A percentile compares a stretch with the other conserved stretches of the same genome.
Evolutionary conservation across 1,140 invertebrate species (phyloP).

Genomic region (Panagrolaimus sp.): DNA sequence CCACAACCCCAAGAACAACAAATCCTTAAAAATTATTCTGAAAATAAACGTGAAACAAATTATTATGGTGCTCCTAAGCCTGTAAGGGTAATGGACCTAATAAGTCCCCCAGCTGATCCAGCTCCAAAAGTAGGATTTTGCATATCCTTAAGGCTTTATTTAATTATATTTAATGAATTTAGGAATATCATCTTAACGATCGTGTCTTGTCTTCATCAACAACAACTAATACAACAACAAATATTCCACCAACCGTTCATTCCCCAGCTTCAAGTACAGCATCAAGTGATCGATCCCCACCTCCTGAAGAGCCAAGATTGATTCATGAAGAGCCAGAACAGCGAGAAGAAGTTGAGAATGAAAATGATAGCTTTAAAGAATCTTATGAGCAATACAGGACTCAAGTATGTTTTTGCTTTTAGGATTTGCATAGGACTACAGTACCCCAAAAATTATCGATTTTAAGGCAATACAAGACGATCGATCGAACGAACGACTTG

Average conservation of each 20-base stretch:
- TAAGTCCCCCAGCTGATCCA: slow-evolving; percentile 5
- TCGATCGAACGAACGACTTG: neutral
- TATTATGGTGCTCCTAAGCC: neutral
- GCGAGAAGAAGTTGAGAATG: slow-evolving; percentile 1
- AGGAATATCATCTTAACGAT: no score
- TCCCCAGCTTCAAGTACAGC: neutral
- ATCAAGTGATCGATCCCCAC: slow-evolving; percentile 3
- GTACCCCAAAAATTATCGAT: neutral
- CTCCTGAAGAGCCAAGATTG: slow-evolving; percentile 8
- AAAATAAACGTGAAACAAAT: no score
- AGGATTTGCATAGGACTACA: slow-evolving; percentile 5
- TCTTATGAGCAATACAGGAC: neutral
- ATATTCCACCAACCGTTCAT: neutral
- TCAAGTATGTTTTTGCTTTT: slow-evolving; percentile 12
- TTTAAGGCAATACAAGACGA: no score
- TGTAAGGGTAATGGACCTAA: neutral
- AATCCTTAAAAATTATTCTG: no score
- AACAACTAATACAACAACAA: no score
- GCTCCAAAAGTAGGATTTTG: neutral
- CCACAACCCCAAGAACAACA: no score
- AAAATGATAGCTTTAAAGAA: neutral
- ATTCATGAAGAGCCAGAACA: neutral
- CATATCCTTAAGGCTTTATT: neutral
- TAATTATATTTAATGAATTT: neutral
- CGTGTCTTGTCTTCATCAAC: no score